Base-by-base conservation (phyloP, 2,888 invertebrate genomes). In the Acholoe squamosa region DNA sequence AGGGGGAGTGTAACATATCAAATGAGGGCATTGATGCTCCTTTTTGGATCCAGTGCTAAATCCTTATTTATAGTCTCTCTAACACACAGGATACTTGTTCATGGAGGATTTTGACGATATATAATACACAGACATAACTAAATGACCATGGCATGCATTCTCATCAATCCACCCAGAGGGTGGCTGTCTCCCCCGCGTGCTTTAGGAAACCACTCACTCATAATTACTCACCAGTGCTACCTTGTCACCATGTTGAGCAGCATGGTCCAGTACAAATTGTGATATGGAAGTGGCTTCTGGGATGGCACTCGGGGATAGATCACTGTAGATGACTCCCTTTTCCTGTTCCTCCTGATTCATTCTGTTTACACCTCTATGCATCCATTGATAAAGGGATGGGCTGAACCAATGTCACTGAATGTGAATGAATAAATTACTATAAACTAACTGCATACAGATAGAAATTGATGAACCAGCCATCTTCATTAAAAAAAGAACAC, bases 221-320 rank as follows among this genome's bases (percentile, higher is more conserved):
- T 10, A 84, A 84, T 16, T 12, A 77, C 34, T 84, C 28, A 84
- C 84, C 43, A 84, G 22, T 34, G 84, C 84, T 12, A 84, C 43
- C 19, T 84, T 84, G 43, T 84, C 84, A 16, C 34, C 84, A 84
- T 84, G 43, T 84, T 84, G 19, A 0, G 25, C 34, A 22, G 51
- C 84, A 22, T 28, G 12, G 34, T 84, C 84, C 25, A 43, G n/a
- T 7, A 84, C 84, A 14, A 84, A 25, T 51, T 84, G 84, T 16
- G 84, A 43, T 19, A 84, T 12, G 22, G 84, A 84, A 10, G 84
- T 84, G 34, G 84, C 84, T 28, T 84, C 84, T 0, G 84, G 84
- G 34, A 84, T 28, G 12, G 16, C 0, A 34, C 34, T 25, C 34
- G 34, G 34, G n/a, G 25, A 25, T 10, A 25, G 5, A 51, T 12